A percentile compares a stretch with the other conserved stretches of the same genome.
Evolutionary conservation across 2,888 invertebrate genomes (phyloP).

Genomic region (Cataglyphis albicans): DNA sequence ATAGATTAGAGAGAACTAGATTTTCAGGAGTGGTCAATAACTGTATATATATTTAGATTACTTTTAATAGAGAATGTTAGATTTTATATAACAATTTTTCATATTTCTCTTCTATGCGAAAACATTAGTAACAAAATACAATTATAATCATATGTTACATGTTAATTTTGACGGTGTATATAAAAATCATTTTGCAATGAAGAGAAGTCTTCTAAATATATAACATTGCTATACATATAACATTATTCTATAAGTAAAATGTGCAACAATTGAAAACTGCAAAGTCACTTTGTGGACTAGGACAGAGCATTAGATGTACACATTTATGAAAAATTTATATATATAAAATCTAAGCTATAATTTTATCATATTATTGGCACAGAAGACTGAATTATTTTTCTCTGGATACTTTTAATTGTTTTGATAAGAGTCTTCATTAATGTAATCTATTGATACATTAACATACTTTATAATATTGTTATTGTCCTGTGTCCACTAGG

Average conservation of each 20-base stretch:
- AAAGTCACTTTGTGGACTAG: conserved; percentile 25
- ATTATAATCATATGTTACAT: not conserved
- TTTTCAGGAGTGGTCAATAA: not conserved
- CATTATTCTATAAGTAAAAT: not conserved
- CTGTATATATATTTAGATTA: not conserved
- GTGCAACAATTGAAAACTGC: not conserved
- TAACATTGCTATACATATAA: not conserved
- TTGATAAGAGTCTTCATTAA: not conserved
- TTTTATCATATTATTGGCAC: not conserved
- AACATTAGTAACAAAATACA: not conserved
- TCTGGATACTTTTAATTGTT: not conserved
- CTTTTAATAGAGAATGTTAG: not conserved
- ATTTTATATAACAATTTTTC: not conserved
- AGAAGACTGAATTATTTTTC: not conserved
- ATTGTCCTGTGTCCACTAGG: conserved; percentile 74
- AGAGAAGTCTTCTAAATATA: not conserved
- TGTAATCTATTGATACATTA: conserved; percentile 17
- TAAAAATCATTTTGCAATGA: not conserved
- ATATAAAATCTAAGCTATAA: not conserved
- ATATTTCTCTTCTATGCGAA: not conserved
- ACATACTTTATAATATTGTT: conserved; percentile 52
- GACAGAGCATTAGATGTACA: not conserved
- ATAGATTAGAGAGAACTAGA: not conserved
- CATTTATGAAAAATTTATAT: not conserved
- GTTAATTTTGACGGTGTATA: not conserved